Base-by-base conservation (phyloP, 2,888 invertebrate species). In the Argyra leucocephala region DNA sequence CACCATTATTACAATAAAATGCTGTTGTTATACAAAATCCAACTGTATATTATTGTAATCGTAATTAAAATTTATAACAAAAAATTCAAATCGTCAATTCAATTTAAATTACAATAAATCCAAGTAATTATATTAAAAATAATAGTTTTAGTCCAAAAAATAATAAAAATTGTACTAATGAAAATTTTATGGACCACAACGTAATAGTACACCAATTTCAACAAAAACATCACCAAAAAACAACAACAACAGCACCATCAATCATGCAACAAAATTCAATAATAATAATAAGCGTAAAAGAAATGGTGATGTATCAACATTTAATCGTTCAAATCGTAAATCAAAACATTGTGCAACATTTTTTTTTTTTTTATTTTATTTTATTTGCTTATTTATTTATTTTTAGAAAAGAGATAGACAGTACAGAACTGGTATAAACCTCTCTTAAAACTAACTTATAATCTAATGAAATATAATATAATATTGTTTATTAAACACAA, bases 271-370 rank as follows among this genome's bases (percentile, higher is more conserved):
- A 67, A 57, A 68, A 65, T 22, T 65, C 65, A 67, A 10, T 63
- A 37, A 66, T 63, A 82, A 82, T 0, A 76, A 82, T 22, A 83
- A 82, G 70, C 79, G 83, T 62, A 73, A 71, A 64, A 82, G 83
- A 69, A 82, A 82, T 71, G 80, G 82, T 60, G 82, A 86, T 76
- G 80, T 83, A 57, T 85, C 86, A 57, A 85, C 83, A 76, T 85
- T 84, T 75, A 87, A 85, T 75, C 84, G 89, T 72, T 87, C 90
- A 12, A 88, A 89, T 77, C 82, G 89, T 70, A 89, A 87, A 78
- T 89, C 90, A 22, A 90, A 89, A 77, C 91, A 92, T 77, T 85
- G 87, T 76, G 93, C 88, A 71, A 91, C 88, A 68, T 92, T 89
- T 79, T 92, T 93, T 80, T 92, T 91, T 79, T n/a, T n/a, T n/a